Evolutionary conservation across 2,888 invertebrate genomes (phyloP), one percentile per base, ranked within the genome.

Genomic region (Boloria euphrosyne): DNA sequence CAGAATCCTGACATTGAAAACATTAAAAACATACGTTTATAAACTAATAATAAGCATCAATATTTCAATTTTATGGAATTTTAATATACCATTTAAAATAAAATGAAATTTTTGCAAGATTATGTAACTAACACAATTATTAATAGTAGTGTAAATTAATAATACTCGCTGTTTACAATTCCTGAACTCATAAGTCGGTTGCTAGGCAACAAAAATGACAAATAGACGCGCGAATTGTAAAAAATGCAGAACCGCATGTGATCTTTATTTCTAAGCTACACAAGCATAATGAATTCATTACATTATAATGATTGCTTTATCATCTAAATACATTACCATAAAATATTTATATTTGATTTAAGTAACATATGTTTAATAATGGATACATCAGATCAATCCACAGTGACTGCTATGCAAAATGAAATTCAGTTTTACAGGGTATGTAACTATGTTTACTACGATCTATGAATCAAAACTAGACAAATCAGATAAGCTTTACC

Each of bases 361-460:
- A 22, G 4, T 50, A n/a, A n/a, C n/a, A n/a, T n/a, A n/a, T n/a
- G 6, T 27, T 47, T 43, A 51, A 49, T 31, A 44, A 70, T 70
- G 70, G 65, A 68, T 55, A 14, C 44, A 61, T 67, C 61, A 62
- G 71, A 73, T 49, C 71, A 62, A 38, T 60, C 63, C 16, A 71
- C 66, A 43, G 47, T 70, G 46, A 68, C 71, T 55, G 84, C 87
- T 57, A 80, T 93, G 69, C 89, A 92, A 75, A 84, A 82, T 51
- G 93, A 93, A 86, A 80, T 93, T 38, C 84, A 91, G 55, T 93
- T 89, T 83, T 93, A 93, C 72, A 90, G 93, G 82, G 93, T 93
- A 82, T 77, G 74, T 27, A 55, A 54, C 27, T 47, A 14, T 44
- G 3, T 2, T 27, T 43, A 54, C 18, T 22, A 17, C 38, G 53